phyloP scores from a whole-genome alignment of 35 echinoderm and acorn worm genomes.

The Stichopus chloronotus region DNA sequence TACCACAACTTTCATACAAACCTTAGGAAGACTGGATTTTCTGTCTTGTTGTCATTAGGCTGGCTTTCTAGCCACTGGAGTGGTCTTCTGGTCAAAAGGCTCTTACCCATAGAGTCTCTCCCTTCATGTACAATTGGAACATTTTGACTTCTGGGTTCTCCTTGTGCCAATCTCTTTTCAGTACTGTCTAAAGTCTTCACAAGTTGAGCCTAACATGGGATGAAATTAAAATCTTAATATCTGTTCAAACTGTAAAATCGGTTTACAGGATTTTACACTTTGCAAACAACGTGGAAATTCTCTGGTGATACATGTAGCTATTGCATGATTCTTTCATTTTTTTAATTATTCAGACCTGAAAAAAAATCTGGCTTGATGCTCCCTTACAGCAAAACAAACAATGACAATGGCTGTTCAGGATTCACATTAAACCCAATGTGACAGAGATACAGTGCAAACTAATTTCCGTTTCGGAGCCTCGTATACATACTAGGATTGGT shows the following conservation, averaged over 20 bases:
- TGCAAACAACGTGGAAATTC: no score
- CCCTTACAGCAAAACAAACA: no score
- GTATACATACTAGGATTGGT: no score
- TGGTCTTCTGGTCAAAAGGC: constrained; percentile 71
- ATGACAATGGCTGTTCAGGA: no score
- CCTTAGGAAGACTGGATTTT: constrained; percentile 93
- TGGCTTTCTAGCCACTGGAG: constrained; percentile 87
- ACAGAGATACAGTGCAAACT: no score
- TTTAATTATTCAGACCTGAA: no score
- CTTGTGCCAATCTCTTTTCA: constrained; percentile 36
- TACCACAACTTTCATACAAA: constrained; percentile 13
- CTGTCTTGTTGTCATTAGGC: constrained; percentile 86
- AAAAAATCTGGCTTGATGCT: no score
- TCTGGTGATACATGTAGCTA: no score
- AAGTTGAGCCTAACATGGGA: constrained; percentile 76
- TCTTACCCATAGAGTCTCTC: constrained; percentile 83
- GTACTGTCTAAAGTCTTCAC: constrained; percentile 84
- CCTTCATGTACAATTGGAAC: constrained; percentile 88
- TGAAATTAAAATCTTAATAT: background rate
- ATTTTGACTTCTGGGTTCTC: constrained; percentile 52
- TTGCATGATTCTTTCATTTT: no score
- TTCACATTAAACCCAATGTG: no score
- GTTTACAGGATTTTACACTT: no score
- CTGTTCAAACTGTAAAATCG: background rate
- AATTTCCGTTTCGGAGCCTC: no score